Percentiles rank a stretch among this genome's conserved stretches.
Evolutionary conservation across 1,140 invertebrate species (phyloP).

Genomic region (Propsilocerus akamusi): DNA sequence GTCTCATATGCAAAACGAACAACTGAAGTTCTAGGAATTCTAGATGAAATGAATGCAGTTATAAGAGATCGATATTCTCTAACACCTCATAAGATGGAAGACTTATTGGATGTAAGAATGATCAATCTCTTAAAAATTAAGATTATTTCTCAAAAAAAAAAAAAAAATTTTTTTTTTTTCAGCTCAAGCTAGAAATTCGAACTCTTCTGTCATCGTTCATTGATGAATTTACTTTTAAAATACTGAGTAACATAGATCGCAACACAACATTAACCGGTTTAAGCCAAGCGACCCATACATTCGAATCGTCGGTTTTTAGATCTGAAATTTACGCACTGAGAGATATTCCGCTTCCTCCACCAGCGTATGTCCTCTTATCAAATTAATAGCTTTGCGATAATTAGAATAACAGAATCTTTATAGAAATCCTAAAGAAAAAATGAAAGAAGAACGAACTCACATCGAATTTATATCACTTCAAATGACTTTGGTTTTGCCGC

Average conservation of each 20-base stretch:
- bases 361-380: constrained; percentile 21
- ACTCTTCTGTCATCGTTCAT: constrained; percentile 17
- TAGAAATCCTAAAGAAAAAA: constrained; percentile 4
- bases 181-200: constrained; percentile 19
- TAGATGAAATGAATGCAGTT: not conserved
- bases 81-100: not conserved
- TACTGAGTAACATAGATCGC: constrained; percentile 21
- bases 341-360: constrained; percentile 16
- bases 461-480: constrained; percentile 34
- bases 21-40: constrained; percentile 20
- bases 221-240: constrained; percentile 23
- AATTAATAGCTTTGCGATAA: not conserved
- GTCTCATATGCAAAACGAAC: constrained; percentile 23
- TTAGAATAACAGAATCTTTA: not conserved
- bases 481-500: constrained; percentile 33
- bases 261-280: constrained; percentile 19
- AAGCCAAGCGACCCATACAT: not conserved
- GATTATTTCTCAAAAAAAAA: not conserved
- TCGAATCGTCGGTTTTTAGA: not conserved
- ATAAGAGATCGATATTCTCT: not conserved
- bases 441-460: constrained; percentile 19
- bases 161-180: too few relatives aligned
- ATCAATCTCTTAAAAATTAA: not conserved
- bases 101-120: constrained; percentile 12
- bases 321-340: constrained; percentile 9